Conservation (phyloP, 1,140 invertebrate species). For the Bombyx mandarina region DNA sequence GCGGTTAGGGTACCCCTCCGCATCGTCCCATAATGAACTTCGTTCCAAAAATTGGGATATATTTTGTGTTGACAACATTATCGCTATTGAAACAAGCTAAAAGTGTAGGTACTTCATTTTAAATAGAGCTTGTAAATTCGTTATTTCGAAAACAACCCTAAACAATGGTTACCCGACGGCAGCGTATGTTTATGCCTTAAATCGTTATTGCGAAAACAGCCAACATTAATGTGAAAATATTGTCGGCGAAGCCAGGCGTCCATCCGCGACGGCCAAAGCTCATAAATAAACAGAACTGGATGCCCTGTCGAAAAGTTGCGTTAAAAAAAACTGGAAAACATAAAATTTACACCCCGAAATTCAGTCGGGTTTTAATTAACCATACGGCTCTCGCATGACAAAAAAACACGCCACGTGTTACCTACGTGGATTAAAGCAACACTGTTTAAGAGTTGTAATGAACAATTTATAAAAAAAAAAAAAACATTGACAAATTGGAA, state of each 20-base stretch:
- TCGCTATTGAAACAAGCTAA: no score
- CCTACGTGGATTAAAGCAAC: no score
- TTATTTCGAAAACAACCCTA: conserved; percentile 1
- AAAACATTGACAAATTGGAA: no score
- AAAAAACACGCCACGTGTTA: no score
- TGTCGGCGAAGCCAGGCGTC: conserved; percentile 46
- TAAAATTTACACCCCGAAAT: conserved; percentile 59
- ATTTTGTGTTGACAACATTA: no score
- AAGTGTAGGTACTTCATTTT: no score
- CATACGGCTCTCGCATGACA: conserved; percentile 14
- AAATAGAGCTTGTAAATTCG: not conserved
- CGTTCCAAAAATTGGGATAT: no score
- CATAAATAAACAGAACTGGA: conserved; percentile 68
- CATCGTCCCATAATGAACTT: no score
- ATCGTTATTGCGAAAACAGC: conserved; percentile 42
- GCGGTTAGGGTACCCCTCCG: no score
- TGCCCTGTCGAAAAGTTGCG: conserved; percentile 62
- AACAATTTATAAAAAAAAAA: no score
- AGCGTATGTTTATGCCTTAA: conserved; percentile 28
- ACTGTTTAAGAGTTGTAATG: no score
- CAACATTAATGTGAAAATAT: conserved; percentile 59
- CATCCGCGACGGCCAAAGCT: conserved; percentile 50
- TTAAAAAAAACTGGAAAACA: conserved; percentile 50
- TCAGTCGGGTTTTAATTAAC: conserved; percentile 65
- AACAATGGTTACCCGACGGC: conserved; percentile 18